phyloP scores from a whole-genome alignment of 2,888 invertebrate genomes.

The Thecocarcelia acutangulata region DNA sequence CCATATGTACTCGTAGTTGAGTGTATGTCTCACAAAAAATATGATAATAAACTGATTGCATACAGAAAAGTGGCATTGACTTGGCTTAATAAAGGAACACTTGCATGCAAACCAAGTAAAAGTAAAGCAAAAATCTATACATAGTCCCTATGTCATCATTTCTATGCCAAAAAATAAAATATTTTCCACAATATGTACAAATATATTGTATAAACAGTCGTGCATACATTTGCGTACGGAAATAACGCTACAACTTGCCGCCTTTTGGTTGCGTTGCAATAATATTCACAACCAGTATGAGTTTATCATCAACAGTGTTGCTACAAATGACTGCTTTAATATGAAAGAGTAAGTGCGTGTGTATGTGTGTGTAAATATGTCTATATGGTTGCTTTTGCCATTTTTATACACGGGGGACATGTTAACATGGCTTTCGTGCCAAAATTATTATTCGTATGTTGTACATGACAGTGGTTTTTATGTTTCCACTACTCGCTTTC shows the following conservation, averaged over 20 bases:
- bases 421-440: slow-evolving; percentile 81
- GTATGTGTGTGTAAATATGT: too few species aligned
- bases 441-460: slow-evolving; percentile 79
- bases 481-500: slow-evolving; percentile 50
- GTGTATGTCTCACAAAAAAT: slow-evolving; percentile 46
- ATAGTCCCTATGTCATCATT: slow-evolving; percentile 50
- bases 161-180: slow-evolving; percentile 11
- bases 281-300: slow-evolving; percentile 41
- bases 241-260: slow-evolving; percentile 68
- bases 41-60: slow-evolving; percentile 73
- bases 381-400: slow-evolving; percentile 42
- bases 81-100: slow-evolving; percentile 58
- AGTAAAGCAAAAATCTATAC: slow-evolving; percentile 42
- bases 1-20: neutral
- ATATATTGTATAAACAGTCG: slow-evolving; percentile 3
- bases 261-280: slow-evolving; percentile 67
- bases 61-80: slow-evolving; percentile 70
- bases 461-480: slow-evolving; percentile 73
- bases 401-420: slow-evolving; percentile 77
- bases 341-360: slow-evolving; percentile 15
- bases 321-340: slow-evolving; percentile 56
- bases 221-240: slow-evolving; percentile 56
- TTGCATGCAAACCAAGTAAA: slow-evolving; percentile 30
- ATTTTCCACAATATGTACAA: slow-evolving; percentile 53
- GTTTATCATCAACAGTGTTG: slow-evolving; percentile 58